Base-by-base conservation (phyloP, 2,797 vertebrate genomes). In the Erethizon dorsatum region DNA sequence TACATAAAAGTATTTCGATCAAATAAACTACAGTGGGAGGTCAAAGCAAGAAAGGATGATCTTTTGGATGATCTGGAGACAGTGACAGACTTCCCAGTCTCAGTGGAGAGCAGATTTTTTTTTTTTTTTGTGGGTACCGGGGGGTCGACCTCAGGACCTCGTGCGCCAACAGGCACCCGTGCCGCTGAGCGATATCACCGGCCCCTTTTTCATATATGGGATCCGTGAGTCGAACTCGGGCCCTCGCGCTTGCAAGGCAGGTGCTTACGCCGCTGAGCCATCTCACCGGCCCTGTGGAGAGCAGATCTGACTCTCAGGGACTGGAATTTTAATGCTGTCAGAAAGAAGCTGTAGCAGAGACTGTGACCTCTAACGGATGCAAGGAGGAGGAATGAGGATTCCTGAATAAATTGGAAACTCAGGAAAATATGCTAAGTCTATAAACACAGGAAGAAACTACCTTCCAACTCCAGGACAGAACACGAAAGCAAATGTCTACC, bases 1-100 rank as follows among this genome's bases (percentile, higher is more conserved):
- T 80, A 57, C 50, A 71, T n/a, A 52, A 90, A 96, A n/a, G 67
- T 15, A 92, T 79, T 73, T 95, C 78, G 75, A 57, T 67, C 85
- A 71, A 88, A 52, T 69, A 69, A 88, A 84, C 84, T 7, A 28
- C 10, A 54, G 6, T 54, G 18, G 41, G 17, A 65, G 47, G 45
- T 59, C 65, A 45, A 63, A 52, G 6, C 14, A 22, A 83, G 77
- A 31, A 52, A 77, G n/a, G 13, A 28, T 18, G 67, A 33, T 10
- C 9, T 26, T 90, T 33, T 28, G 67, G 59, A 31, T 20, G 45
- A 89, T 33, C 28, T 80, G 31, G 20, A 61, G 33, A 78, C 9
- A 10, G 26, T 1, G 24, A 45, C 26, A 14, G 41, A 50, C 4
- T 7, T 37, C 5, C 33, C 1, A 0, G 7, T 22, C 5, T 57